A percentile compares a stretch with the other conserved stretches of the same genome.
phyloP scores from a whole-genome alignment of 2,113 vertebrate genomes.

The Cettia cetti region DNA sequence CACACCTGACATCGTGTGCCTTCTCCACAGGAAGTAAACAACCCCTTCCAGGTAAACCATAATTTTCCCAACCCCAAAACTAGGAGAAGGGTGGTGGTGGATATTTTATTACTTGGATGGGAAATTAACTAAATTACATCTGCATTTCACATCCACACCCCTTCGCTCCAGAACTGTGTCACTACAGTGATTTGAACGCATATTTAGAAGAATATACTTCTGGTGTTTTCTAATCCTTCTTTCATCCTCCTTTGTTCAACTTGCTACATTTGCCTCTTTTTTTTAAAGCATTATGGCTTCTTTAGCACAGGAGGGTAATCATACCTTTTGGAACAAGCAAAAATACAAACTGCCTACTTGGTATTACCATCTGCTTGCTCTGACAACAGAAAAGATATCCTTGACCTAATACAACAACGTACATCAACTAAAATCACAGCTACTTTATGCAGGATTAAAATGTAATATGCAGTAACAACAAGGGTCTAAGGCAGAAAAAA shows the following conservation, averaged over 20 bases:
- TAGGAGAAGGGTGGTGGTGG: not conserved
- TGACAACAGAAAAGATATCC: not conserved
- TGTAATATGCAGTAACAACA: not conserved
- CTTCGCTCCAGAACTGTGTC: not conserved
- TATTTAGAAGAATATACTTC: not conserved
- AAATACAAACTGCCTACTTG: not conserved
- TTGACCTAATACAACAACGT: not conserved
- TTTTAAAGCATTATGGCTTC: not conserved
- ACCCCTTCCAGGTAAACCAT: not conserved
- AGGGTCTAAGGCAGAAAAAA: not conserved
- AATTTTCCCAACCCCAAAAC: not conserved
- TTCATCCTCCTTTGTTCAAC: not conserved
- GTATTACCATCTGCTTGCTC: not conserved
- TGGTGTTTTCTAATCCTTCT: not conserved
- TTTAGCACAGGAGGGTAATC: not conserved
- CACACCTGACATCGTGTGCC: rapidly evolving
- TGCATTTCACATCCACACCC: not conserved
- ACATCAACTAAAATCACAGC: not conserved
- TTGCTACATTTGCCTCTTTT: not conserved
- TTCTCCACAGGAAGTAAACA: not conserved
- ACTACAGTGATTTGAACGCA: not conserved
- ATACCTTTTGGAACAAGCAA: not conserved
- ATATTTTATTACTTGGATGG: not conserved
- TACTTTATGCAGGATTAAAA: not conserved
- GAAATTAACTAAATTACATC: not conserved